These are phyloP conservation scores for Ranitomeya imitator DNA, from an alignment of 2,113 vertebrate species.

Conservation along the genomic window DNA sequence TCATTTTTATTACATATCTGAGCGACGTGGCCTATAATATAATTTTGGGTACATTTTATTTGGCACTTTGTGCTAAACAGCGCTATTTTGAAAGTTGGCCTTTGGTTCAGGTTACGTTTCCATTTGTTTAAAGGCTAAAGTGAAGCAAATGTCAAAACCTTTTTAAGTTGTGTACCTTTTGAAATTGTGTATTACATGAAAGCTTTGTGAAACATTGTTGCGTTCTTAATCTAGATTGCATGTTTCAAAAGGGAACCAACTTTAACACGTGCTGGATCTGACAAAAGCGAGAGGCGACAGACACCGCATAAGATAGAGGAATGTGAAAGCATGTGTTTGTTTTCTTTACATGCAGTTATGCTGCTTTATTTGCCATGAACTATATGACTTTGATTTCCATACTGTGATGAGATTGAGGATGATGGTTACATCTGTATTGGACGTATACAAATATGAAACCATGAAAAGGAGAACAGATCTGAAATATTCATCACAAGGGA, in stretches of 20 bases:
- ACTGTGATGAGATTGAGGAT: constrained; percentile 32
- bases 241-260: background rate
- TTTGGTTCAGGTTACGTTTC: too few relatives aligned
- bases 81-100: too few relatives aligned
- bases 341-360: constrained; percentile 35
- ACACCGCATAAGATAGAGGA: constrained; percentile 3
- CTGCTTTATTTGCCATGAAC: constrained; percentile 26
- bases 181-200: background rate
- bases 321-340: constrained; percentile 41
- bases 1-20: too few relatives aligned
- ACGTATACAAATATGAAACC: constrained; percentile 49
- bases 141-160: background rate
- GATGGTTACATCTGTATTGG: constrained; percentile 44
- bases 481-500: constrained; percentile 41
- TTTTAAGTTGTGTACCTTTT: background rate
- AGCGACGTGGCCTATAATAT: too few relatives aligned
- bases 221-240: constrained; percentile 10
- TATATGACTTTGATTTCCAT: constrained; percentile 32
- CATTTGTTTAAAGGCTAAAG: background rate
- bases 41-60: too few relatives aligned
- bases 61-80: too few relatives aligned
- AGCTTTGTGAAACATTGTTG: background rate
- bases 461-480: constrained; percentile 30
- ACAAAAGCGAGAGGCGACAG: constrained; percentile 40
- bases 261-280: background rate